Percentiles rank a stretch among this genome's conserved stretches.
These are phyloP conservation scores for Hydrochoerus hydrochaeris DNA, from an alignment of 2,113 vertebrate genomes.

Conservation along the genomic window DNA sequence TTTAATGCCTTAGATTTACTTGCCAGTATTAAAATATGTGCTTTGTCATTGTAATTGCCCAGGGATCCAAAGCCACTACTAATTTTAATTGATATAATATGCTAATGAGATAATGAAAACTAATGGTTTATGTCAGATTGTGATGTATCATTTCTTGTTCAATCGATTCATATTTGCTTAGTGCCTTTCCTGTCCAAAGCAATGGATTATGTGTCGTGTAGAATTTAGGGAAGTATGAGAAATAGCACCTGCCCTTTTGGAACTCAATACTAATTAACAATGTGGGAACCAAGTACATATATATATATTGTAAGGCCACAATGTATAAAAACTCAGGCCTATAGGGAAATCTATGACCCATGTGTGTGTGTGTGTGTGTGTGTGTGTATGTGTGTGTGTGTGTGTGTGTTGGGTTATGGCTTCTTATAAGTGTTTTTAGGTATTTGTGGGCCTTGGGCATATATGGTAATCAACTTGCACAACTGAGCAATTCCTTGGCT, in stretches of 20 bases:
- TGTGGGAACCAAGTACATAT: neutral
- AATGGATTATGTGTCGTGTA: slow-evolving; percentile 27
- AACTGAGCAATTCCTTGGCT: neutral
- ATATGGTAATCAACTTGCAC: neutral
- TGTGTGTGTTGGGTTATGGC: neutral
- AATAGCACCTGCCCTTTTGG: neutral
- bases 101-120: slow-evolving; percentile 54
- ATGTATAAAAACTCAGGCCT: neutral
- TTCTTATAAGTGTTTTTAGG: neutral
- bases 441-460: neutral
- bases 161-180: slow-evolving; percentile 60
- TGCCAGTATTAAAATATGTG: slow-evolving; percentile 17
- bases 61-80: neutral
- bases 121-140: slow-evolving; percentile 60
- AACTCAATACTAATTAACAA: slow-evolving; percentile 23
- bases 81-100: slow-evolving; percentile 63
- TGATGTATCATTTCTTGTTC: slow-evolving; percentile 66
- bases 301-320: neutral
- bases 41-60: slow-evolving; percentile 29
- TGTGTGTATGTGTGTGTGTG: too few species aligned
- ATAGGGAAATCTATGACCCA: too few species aligned
- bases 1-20: neutral
- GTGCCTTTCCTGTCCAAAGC: slow-evolving; percentile 47
- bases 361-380: neutral
- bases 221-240: slow-evolving; percentile 55